phyloP scores from a whole-genome alignment of 2,113 vertebrate species.

The Sphaerodactylus townsendi region DNA sequence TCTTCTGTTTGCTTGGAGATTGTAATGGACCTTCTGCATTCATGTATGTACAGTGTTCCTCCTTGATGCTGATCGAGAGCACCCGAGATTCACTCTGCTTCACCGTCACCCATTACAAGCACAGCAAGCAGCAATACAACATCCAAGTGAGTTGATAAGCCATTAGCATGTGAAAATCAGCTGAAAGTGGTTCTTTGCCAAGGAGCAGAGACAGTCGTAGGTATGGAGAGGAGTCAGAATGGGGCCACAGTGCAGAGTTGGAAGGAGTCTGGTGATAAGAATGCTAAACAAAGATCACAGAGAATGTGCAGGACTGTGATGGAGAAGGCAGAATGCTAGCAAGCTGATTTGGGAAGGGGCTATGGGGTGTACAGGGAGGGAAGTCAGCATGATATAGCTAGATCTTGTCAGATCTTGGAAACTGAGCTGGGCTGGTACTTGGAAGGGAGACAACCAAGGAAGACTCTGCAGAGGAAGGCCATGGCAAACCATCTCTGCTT shows the following conservation, averaged over 20 bases:
- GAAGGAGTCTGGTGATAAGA: not conserved
- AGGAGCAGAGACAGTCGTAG: no score
- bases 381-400: no score
- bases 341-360: not conserved
- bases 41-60: slow-evolving; percentile 81
- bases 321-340: not conserved
- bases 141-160: slow-evolving; percentile 83
- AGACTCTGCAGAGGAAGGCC: no score
- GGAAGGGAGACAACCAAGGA: no score
- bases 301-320: not conserved
- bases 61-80: slow-evolving; percentile 93
- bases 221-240: no score
- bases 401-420: no score
- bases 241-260: fast-evolving
- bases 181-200: not conserved
- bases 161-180: not conserved
- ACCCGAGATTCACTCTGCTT: slow-evolving; percentile 92
- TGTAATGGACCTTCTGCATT: fast-evolving
- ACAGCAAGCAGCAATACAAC: slow-evolving; percentile 90
- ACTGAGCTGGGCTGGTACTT: no score
- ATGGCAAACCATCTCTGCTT: no score
- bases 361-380: no score
- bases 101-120: slow-evolving; percentile 93
- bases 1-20: not conserved
- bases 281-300: not conserved